Percentiles rank a stretch among this genome's conserved stretches.
Conservation (phyloP, 2,888 invertebrate species). For the Drosophila anomelani region DNA sequence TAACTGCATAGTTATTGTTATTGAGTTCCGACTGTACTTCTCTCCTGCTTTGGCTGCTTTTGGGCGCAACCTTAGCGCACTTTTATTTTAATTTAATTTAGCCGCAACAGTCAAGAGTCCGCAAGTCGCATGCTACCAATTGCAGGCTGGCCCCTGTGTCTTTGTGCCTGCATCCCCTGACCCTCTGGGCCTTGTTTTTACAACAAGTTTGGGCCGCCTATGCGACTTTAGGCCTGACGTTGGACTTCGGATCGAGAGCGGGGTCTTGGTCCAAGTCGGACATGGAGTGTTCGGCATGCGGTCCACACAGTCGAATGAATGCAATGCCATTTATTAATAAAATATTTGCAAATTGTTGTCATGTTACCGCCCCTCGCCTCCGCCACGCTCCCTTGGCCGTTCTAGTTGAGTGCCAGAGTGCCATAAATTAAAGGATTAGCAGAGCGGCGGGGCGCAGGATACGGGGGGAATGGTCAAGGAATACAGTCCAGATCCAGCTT, state of each 20-base stretch:
- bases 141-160: slow-evolving; percentile 16
- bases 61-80: slow-evolving; percentile 64
- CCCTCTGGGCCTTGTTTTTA: slow-evolving; percentile 17
- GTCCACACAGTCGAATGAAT: slow-evolving; percentile 43
- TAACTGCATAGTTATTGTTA: background rate
- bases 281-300: slow-evolving; percentile 41
- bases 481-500: slow-evolving; percentile 6
- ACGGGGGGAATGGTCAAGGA: slow-evolving; percentile 22
- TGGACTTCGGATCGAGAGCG: slow-evolving; percentile 36
- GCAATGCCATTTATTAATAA: slow-evolving; percentile 81
- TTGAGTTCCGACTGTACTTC: slow-evolving; percentile 9
- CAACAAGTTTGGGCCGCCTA: slow-evolving; percentile 39
- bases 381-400: slow-evolving; percentile 30
- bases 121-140: slow-evolving; percentile 65
- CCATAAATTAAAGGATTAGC: slow-evolving; percentile 75
- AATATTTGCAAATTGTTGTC: slow-evolving; percentile 80
- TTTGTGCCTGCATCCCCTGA: background rate
- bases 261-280: slow-evolving; percentile 11
- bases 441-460: slow-evolving; percentile 13
- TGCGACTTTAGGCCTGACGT: slow-evolving; percentile 27
- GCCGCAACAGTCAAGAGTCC: slow-evolving; percentile 54
- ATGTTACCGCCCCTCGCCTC: slow-evolving; percentile 45
- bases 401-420: slow-evolving; percentile 59
- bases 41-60: slow-evolving; percentile 29
- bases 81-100: slow-evolving; percentile 74